Percentiles rank a stretch among this genome's conserved stretches.
These are phyloP conservation scores for Cyprinodon variegatus DNA, from an alignment of 2,113 vertebrate genomes.

Conservation along the genomic window DNA sequence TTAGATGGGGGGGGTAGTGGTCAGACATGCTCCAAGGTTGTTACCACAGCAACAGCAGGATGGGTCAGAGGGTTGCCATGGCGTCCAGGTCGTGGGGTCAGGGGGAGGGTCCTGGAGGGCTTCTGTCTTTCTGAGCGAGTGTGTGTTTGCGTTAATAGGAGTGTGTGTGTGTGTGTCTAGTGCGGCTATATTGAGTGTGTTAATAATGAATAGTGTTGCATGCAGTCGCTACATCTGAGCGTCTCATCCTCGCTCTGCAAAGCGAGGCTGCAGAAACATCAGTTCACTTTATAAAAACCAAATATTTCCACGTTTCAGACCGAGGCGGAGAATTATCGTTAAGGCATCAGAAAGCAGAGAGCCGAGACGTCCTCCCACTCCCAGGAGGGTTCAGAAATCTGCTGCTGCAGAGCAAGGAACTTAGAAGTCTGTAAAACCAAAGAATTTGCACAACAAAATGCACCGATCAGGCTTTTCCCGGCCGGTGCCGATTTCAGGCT, in stretches of 20 bases:
- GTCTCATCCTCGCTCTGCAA: conserved; percentile 7
- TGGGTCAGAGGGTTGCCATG: conserved; percentile 83
- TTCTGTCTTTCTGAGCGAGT: conserved; percentile 25
- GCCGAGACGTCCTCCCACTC: no score
- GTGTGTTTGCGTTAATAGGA: conserved; percentile 55
- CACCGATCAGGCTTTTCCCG: neutral
- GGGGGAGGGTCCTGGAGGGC: conserved; percentile 65
- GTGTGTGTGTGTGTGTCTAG: conserved; percentile 37
- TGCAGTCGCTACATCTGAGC: conserved; percentile 44
- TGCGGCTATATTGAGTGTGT: conserved; percentile 67
- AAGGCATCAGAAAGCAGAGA: neutral
- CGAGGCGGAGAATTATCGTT: no score
- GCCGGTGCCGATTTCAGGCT: no score
- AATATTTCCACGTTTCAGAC: neutral
- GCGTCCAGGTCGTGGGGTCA: conserved; percentile 80
- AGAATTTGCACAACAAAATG: neutral
- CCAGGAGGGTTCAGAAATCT: no score
- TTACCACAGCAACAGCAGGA: conserved; percentile 82
- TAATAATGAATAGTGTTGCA: conserved; percentile 73
- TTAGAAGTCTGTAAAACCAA: neutral
- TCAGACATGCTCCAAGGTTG: conserved; percentile 84
- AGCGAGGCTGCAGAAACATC: conserved; percentile 4
- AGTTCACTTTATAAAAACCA: neutral
- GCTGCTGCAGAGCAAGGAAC: no score
- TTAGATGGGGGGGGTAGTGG: conserved; percentile 62